Evolutionary conservation across 1,140 invertebrate species (phyloP).

Genomic region (Batillaria attramentaria): DNA sequence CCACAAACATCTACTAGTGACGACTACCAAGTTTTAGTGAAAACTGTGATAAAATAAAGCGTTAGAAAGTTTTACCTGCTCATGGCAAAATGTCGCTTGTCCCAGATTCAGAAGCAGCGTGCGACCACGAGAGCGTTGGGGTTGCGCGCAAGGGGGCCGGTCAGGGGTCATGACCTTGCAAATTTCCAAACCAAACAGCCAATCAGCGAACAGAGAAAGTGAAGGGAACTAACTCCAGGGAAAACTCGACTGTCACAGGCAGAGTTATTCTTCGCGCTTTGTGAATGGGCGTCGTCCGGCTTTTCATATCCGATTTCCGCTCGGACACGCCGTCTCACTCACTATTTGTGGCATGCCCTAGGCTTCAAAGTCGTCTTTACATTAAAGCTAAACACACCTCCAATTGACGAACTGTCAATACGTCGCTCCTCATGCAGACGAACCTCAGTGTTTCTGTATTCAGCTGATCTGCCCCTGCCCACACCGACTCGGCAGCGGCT

Average conservation of each 20-base stretch:
- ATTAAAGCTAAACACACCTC: no score
- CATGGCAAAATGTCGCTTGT: conserved; percentile 25
- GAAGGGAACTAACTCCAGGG: conserved; percentile 9
- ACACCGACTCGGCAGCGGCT: no score
- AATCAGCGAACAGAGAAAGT: conserved; percentile 7
- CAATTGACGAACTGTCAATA: no score
- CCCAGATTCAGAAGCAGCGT: conserved; percentile 23
- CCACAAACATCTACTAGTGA: background rate
- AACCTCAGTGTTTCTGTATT: no score
- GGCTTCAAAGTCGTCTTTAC: no score
- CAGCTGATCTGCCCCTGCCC: no score
- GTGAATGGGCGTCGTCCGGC: conserved; percentile 18
- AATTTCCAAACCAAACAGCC: conserved; percentile 24
- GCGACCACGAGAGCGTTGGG: conserved; percentile 16
- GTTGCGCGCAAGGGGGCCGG: conserved; percentile 19
- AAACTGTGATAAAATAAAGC: background rate
- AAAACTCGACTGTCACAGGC: background rate
- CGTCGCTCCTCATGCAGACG: no score
- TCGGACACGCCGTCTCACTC: no score
- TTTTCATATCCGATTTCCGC: conserved; percentile 4
- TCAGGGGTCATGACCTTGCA: conserved; percentile 28
- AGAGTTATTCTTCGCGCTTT: background rate
- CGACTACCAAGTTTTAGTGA: background rate
- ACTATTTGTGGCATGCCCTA: no score
- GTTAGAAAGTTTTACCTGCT: conserved; percentile 16